Base-by-base conservation (phyloP, 2,113 vertebrate genomes). In the Solea solea region DNA sequence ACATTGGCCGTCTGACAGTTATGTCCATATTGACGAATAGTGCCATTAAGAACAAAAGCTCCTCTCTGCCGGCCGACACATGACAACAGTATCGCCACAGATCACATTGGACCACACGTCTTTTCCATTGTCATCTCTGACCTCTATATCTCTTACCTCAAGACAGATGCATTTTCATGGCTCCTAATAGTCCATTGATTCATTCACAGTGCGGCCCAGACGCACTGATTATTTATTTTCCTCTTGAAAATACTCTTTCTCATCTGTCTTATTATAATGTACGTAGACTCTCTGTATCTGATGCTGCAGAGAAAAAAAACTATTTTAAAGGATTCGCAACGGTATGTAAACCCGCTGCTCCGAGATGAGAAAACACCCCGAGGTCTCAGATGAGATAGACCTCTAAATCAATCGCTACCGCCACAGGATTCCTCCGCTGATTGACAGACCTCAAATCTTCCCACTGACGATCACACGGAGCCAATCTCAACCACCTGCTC, bases 181-280 rank as follows among this genome's bases (percentile, higher is more conserved):
- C 82, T 71, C 34, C 76, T 91, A 89, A 91, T 92, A 86, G 89
- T 76, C 79, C 83, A 92, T 90, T 89, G 91, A 93, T 92, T 92
- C 79, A 86, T 90, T 85, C 48, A 40, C 81, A 84, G 81, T 69
- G 80, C 67, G 80, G 74, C 86, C 85, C 62, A 11, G 55, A 88
- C 83, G 76, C 84, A 72, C 78, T 78, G 80, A 87, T 90, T 91
- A 91, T 92, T 91, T 92, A 90, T 90, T 87, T 90, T 87, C 83
- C 80, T 77, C 82, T 80, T 21, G 40, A 85, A 85, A 84, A 77
- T 73, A 62, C 75, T 66, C 65, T 59, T 59, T 66, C 83, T 85
- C 85, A 84, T 87, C 82, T 61, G 50, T 85, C 82, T 88, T 92
- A 92, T 91, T 91, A 89, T 87, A 92, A 90, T 73, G 82, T 86